Percentiles rank a stretch among this genome's conserved stretches.
phyloP scores from a whole-genome alignment of 2,113 vertebrate species.

The Microtus richardsoni region DNA sequence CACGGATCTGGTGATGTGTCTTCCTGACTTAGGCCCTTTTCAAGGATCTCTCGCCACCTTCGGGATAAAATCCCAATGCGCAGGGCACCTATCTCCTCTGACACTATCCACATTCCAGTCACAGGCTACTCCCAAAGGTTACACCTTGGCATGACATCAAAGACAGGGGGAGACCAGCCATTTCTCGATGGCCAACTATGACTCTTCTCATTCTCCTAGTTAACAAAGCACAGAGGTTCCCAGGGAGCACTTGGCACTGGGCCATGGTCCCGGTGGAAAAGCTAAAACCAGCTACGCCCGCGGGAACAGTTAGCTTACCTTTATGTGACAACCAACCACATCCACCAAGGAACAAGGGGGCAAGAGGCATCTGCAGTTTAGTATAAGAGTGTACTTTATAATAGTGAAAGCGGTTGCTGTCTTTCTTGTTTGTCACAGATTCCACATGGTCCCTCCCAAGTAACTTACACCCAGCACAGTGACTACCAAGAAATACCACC shows the following conservation, averaged over 20 bases:
- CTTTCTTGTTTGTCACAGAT: background rate
- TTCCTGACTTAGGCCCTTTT: background rate
- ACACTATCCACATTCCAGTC: background rate
- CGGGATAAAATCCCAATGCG: background rate
- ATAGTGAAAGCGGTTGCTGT: background rate
- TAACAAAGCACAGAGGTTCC: background rate
- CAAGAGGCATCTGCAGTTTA: background rate
- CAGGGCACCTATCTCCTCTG: accelerated
- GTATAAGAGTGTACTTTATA: background rate
- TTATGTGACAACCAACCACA: background rate
- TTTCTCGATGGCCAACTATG: background rate
- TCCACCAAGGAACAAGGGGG: background rate
- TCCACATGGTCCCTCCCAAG: background rate
- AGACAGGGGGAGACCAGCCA: background rate
- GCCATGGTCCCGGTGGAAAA: background rate
- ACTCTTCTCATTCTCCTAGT: background rate
- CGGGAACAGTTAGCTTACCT: background rate
- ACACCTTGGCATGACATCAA: background rate
- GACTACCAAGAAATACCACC: background rate
- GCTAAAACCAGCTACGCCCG: background rate
- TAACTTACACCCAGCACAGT: background rate
- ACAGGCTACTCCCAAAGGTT: background rate
- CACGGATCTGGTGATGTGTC: background rate
- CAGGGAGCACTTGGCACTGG: background rate
- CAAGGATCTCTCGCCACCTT: background rate